Evolutionary conservation across 2,888 invertebrate species (phyloP).

Genomic region (Leucania comma): DNA sequence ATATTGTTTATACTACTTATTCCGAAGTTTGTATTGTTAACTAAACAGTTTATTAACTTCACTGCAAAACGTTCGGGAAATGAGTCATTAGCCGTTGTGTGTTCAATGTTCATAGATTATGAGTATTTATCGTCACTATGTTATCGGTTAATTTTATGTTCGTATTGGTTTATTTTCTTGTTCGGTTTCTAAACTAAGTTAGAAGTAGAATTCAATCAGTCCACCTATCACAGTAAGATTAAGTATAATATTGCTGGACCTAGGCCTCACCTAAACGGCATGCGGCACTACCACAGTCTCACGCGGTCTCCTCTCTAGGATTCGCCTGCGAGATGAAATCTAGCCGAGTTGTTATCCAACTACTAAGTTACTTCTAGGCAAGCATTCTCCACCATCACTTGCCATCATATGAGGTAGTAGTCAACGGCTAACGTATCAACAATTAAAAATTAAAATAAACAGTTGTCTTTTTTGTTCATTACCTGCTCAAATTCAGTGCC

Average conservation of each 20-base stretch:
- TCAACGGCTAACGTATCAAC: no score
- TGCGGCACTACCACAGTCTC: no score
- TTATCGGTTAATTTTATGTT: constrained; percentile 32
- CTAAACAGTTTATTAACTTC: constrained; percentile 25
- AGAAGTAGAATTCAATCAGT: background rate
- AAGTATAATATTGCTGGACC: no score
- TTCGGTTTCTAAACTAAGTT: constrained; percentile 5
- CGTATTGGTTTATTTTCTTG: constrained; percentile 23
- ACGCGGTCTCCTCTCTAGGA: background rate
- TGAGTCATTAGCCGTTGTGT: constrained; percentile 42
- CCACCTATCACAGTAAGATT: background rate
- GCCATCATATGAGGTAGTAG: no score
- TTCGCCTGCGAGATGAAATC: background rate
- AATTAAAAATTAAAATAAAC: no score
- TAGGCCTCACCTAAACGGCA: background rate
- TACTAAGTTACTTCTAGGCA: no score
- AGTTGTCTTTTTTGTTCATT: background rate
- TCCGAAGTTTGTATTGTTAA: constrained; percentile 21
- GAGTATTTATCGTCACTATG: constrained; percentile 33
- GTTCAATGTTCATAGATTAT: constrained; percentile 33
- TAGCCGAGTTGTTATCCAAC: background rate
- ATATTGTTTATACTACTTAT: constrained; percentile 9
- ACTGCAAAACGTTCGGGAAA: constrained; percentile 37
- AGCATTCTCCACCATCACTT: no score
- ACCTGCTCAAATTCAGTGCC: background rate